Base-by-base conservation (phyloP, 1,140 invertebrate genomes). In the Agraylea sexmaculata region DNA sequence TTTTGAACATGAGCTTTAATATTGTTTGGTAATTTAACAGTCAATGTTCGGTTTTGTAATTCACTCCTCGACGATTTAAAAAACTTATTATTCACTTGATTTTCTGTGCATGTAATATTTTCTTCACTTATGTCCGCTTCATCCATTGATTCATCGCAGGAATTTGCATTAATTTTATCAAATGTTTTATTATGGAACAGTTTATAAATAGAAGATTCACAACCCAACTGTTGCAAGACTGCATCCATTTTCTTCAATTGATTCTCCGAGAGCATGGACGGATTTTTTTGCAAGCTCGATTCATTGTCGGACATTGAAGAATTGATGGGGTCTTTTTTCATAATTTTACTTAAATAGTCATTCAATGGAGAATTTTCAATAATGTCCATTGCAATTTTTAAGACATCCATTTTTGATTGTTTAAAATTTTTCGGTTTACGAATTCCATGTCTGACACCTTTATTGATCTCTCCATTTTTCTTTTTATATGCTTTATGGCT, bases 391-490 rank as follows among this genome's bases (percentile, higher is more conserved):
- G 51, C 50, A 7, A 54, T 44, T 29, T 59, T 54, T 10, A 50
- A 17, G 16, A 51, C 37, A 8, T 34, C 31, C 6, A 23, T 43
- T 41, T 50, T 50, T 11, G 34, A 33, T 5, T 44, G 18, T 16
- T 18, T 28, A 18, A 34, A 29, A n/a, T 32, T 42, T 58, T 70
- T 72, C 1, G 68, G 68, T 52, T 70, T 72, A 19, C 59, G 55
- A 18, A 74, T 70, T 38, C 60, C 66, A 48, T 73, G 70, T 43
- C 57, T 55, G 0, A 74, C 71, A 1, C 70, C 70, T 38, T 62
- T 56, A 47, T 74, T 74, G 19, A 74, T 73, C 46, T 71, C 59
- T 0, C 70, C 70, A 18, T 61, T 54, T 33, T 53, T 59, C 4
- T 56, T 51, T 54, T 22, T 49, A 39, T 5, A 53, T 47, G 11